Conservation (phyloP, 2,797 vertebrate genomes). For the Tangara arthus region DNA sequence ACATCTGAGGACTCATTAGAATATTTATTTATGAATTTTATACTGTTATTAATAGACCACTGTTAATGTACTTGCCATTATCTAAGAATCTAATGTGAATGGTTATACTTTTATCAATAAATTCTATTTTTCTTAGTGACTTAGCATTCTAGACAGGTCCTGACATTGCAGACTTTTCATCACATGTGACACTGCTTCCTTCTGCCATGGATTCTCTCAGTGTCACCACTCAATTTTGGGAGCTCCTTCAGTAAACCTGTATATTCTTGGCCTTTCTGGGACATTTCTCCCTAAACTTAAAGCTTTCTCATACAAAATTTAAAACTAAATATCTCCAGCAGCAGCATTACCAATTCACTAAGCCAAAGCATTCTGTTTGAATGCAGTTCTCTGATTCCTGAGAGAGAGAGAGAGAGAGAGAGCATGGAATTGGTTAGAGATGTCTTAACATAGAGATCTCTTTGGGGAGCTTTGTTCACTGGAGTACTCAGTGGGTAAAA, state of each 20-base stretch:
- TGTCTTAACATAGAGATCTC: not conserved
- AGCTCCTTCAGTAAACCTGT: not conserved
- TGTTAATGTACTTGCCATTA: not conserved
- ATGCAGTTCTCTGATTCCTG: not conserved
- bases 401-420: not conserved
- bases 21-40: not conserved
- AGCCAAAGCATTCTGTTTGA: not conserved
- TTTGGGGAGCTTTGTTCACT: conserved; percentile 3
- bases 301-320: not conserved
- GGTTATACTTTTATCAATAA: not conserved
- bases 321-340: not conserved
- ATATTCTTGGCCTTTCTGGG: not conserved
- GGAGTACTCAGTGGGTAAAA: not conserved
- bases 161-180: not conserved
- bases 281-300: not conserved
- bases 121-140: not conserved
- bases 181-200: not conserved
- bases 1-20: not conserved
- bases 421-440: not conserved
- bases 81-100: not conserved
- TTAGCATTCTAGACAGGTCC: not conserved
- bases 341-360: not conserved
- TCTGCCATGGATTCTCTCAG: not conserved
- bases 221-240: not conserved
- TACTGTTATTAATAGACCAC: not conserved